Percentiles rank a stretch among this genome's conserved stretches.
phyloP scores from a whole-genome alignment of 2,888 invertebrate species.

The Tenodera sinensis region DNA sequence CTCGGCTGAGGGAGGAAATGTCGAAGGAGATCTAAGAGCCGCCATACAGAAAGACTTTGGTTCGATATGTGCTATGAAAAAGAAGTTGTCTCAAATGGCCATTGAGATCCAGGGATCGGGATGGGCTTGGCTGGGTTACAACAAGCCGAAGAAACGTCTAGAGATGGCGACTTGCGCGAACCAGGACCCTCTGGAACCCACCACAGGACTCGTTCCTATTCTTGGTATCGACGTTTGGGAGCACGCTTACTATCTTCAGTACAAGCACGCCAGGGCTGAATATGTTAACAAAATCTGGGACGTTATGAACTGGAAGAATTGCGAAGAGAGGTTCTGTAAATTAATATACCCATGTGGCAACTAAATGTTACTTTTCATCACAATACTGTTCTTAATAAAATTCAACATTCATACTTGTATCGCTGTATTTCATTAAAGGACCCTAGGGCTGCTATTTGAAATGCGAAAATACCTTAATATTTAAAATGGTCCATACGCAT shows the following conservation, averaged over 20 bases:
- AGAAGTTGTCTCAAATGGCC: conserved; percentile 70
- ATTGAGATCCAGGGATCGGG: conserved; percentile 95
- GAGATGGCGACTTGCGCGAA: conserved; percentile 86
- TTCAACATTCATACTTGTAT: too few relatives aligned
- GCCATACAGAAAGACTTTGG: conserved; percentile 72
- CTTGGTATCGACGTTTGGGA: conserved; percentile 99
- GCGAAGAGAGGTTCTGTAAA: conserved; percentile 67
- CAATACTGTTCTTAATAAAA: too few relatives aligned
- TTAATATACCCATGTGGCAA: conserved; percentile 39
- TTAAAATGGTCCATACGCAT: too few relatives aligned
- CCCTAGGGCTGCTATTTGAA: too few relatives aligned
- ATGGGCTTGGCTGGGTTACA: conserved; percentile 98
- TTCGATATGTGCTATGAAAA: conserved; percentile 82
- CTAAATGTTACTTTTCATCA: too few relatives aligned
- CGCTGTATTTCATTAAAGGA: too few relatives aligned
- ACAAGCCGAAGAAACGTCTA: conserved; percentile 68
- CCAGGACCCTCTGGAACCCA: conserved; percentile 90
- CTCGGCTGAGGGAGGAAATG: conserved; percentile 70
- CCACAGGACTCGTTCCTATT: conserved; percentile 72
- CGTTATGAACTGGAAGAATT: conserved; percentile 90
- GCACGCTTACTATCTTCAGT: conserved; percentile 98
- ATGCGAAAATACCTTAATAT: too few relatives aligned
- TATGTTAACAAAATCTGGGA: conserved; percentile 98
- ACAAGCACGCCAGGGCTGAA: conserved; percentile 95
- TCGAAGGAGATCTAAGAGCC: conserved; percentile 53